These are phyloP conservation scores for Neoniphon sammara DNA, from an alignment of 2,797 vertebrate genomes.

Conservation along the genomic window DNA sequence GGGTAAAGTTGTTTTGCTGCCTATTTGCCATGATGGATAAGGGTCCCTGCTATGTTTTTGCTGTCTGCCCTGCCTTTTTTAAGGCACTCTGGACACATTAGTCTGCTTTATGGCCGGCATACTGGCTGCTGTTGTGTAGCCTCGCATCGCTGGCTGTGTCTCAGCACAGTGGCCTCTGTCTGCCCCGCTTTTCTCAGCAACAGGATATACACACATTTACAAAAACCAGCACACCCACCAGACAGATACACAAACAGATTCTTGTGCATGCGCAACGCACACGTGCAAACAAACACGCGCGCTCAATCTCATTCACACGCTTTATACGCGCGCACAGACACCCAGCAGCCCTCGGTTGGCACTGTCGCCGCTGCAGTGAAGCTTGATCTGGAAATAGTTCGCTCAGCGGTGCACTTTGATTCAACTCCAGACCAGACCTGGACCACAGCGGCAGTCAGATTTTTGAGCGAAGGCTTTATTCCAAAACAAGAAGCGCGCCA, in stretches of 20 bases:
- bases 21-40: conserved; percentile 63
- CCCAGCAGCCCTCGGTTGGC: background rate
- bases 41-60: conserved; percentile 49
- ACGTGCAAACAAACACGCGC: background rate
- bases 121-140: conserved; percentile 34
- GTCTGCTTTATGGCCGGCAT: conserved; percentile 54
- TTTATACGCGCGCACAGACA: conserved; percentile 2
- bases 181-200: conserved; percentile 53
- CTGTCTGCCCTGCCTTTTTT: conserved; percentile 50
- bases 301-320: background rate
- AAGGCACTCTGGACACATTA: conserved; percentile 70
- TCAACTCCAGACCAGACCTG: conserved; percentile 12
- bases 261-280: background rate
- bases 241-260: background rate
- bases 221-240: background rate
- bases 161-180: conserved; percentile 50
- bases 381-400: conserved; percentile 23
- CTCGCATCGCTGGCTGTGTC: conserved; percentile 51
- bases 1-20: conserved; percentile 60
- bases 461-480: background rate
- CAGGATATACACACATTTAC: conserved; percentile 40
- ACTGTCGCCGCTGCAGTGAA: conserved; percentile 1
- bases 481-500: background rate
- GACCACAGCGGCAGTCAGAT: conserved; percentile 29
- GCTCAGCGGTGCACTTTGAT: conserved; percentile 13